A percentile compares a stretch with the other conserved stretches of the same genome.
Evolutionary conservation across 2,113 vertebrate species (phyloP).

Genomic region (Pimephales promelas): DNA sequence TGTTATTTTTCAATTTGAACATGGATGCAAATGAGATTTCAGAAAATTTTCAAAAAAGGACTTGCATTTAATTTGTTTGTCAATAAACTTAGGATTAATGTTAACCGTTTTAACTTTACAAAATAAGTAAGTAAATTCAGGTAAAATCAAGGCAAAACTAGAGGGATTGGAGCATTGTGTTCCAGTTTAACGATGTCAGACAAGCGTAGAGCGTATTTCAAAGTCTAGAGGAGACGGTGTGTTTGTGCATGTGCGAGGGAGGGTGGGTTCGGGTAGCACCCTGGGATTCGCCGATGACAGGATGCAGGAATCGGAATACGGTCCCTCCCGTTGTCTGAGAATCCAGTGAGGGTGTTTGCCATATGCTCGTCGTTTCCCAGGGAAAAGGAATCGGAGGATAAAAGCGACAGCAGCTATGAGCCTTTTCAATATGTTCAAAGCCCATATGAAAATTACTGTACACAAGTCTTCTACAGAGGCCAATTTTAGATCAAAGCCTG

Average conservation of each 20-base stretch:
- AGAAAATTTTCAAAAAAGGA: background rate
- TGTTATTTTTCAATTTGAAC: background rate
- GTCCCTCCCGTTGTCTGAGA: constrained; percentile 88
- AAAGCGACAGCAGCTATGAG: constrained; percentile 83
- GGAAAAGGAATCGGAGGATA: constrained; percentile 85
- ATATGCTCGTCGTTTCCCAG: constrained; percentile 90
- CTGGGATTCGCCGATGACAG: constrained; percentile 86
- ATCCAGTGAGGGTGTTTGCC: constrained; percentile 89
- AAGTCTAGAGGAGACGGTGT: constrained; percentile 66
- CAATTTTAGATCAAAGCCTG: constrained; percentile 79
- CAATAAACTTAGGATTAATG: background rate
- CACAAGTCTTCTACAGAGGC: constrained; percentile 70
- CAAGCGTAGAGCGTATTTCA: background rate
- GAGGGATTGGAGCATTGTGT: background rate
- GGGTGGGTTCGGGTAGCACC: constrained; percentile 77
- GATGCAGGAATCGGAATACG: constrained; percentile 85
- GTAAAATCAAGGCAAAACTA: background rate
- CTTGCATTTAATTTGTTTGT: background rate
- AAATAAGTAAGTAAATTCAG: background rate
- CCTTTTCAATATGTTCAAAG: constrained; percentile 93
- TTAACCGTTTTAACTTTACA: background rate
- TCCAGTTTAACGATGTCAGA: constrained; percentile 4
- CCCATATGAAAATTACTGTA: constrained; percentile 82
- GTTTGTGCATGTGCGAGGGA: constrained; percentile 68
- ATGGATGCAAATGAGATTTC: background rate